A percentile compares a stretch with the other conserved stretches of the same genome.
Conservation (phyloP, 2,113 vertebrate species). For the Panthera leo region DNA sequence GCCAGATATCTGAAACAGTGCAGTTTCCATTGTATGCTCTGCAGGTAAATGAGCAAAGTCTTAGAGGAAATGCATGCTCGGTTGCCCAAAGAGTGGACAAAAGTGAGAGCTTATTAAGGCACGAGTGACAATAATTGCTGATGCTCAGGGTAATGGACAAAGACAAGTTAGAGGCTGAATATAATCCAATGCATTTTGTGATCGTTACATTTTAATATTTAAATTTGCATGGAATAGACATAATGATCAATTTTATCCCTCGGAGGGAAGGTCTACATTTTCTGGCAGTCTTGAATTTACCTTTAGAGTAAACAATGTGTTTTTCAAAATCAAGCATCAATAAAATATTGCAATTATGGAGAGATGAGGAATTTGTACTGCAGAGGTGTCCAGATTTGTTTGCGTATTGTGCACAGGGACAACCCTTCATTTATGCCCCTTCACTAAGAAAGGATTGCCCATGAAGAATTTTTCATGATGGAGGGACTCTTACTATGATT, state of each 20-base stretch:
- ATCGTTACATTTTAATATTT: conserved; percentile 36
- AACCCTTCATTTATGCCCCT: background rate
- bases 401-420: background rate
- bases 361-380: conserved; percentile 13
- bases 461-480: background rate
- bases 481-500: background rate
- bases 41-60: conserved; percentile 36
- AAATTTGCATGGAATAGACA: background rate
- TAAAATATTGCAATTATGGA: conserved; percentile 9
- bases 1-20: background rate
- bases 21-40: background rate
- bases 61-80: background rate
- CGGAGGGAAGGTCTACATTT: background rate
- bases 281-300: conserved; percentile 2
- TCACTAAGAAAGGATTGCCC: background rate
- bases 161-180: background rate
- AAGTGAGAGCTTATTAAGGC: conserved; percentile 15
- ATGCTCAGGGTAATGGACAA: background rate
- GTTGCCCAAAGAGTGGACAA: background rate
- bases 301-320: conserved; percentile 29
- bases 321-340: conserved; percentile 54
- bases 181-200: background rate
- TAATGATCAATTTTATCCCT: background rate
- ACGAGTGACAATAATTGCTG: background rate
- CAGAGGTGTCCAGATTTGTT: background rate